Conservation (phyloP, 2,113 vertebrate species). For the Lipotes vexillifer region DNA sequence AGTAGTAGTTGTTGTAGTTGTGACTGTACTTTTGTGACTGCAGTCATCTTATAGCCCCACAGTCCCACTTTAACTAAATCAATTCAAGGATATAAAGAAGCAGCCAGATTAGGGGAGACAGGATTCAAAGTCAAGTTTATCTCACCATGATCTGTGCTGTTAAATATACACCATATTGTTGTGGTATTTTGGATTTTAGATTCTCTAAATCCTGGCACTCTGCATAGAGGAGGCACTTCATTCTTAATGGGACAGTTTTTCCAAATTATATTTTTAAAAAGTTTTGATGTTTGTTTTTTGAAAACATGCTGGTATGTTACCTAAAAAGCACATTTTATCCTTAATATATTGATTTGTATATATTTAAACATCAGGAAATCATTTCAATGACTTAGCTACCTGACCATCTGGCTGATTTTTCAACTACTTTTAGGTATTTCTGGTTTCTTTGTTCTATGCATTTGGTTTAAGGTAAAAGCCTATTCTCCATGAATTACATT, state of each 20-base stretch:
- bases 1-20: neutral
- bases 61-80: neutral
- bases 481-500: neutral
- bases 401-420: neutral
- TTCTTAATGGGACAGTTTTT: conserved; percentile 8
- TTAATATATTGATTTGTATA: neutral
- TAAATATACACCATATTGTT: neutral
- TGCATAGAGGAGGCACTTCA: neutral
- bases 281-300: neutral
- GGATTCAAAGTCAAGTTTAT: neutral
- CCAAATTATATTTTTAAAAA: neutral
- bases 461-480: neutral
- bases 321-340: neutral
- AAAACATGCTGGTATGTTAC: neutral
- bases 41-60: neutral
- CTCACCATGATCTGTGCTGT: neutral
- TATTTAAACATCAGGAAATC: neutral
- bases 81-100: neutral
- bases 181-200: neutral
- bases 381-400: neutral
- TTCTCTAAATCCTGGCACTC: neutral
- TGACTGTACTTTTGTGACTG: neutral
- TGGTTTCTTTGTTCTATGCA: neutral
- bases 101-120: neutral
- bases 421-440: neutral